Evolutionary conservation across 1,140 invertebrate species (phyloP).

Genomic region (Periplaneta americana): DNA sequence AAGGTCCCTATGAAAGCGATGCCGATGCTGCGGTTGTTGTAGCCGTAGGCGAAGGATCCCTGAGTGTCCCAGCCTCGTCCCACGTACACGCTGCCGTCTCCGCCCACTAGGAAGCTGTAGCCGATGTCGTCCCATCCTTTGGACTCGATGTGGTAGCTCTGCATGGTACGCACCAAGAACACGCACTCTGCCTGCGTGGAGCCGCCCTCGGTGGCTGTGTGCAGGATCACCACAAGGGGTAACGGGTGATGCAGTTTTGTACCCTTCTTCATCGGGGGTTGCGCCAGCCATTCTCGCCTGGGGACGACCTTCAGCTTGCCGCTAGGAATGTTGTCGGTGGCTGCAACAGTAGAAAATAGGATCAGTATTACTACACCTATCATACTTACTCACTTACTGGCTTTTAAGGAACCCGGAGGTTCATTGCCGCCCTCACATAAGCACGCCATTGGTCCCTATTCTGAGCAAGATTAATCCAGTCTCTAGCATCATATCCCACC

Average conservation of each 20-base stretch:
- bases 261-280: constrained; percentile 37
- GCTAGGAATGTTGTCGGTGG: background rate
- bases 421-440: too few species aligned
- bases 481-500: too few species aligned
- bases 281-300: constrained; percentile 53
- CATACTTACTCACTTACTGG: too few species aligned
- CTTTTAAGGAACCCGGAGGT: too few species aligned
- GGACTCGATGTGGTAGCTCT: constrained; percentile 47
- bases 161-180: constrained; percentile 41
- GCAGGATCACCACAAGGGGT: constrained; percentile 12
- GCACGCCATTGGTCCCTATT: too few species aligned
- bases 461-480: too few species aligned
- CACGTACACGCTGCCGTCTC: too few species aligned
- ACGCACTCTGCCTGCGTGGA: constrained; percentile 32
- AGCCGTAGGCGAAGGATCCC: constrained; percentile 59
- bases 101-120: too few species aligned
- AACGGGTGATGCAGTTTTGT: background rate
- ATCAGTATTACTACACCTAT: too few species aligned
- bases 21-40: too few species aligned
- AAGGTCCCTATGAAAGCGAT: constrained; percentile 55
- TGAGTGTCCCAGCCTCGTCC: constrained; percentile 63
- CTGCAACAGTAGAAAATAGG: too few species aligned
- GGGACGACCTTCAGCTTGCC: background rate
- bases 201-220: constrained; percentile 31
- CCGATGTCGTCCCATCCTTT: constrained; percentile 64